Evolutionary conservation across 2,888 invertebrate genomes (phyloP).

Genomic region (Drosophila prostipennis): DNA sequence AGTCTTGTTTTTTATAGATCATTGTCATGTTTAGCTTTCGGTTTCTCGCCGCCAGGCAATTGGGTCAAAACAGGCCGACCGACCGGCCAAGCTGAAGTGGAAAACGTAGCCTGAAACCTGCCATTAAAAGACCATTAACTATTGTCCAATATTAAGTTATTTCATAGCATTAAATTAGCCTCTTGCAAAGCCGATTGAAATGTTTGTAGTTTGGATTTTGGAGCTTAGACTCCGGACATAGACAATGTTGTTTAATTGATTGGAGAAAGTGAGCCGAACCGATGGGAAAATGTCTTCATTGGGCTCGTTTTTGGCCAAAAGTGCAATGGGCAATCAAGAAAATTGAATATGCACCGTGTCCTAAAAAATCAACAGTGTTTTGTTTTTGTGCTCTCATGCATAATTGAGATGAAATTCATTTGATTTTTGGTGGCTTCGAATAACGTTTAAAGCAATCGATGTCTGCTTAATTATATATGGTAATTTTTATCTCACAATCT

Average conservation of each 20-base stretch:
- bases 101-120: slow-evolving; percentile 47
- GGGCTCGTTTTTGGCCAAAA: slow-evolving; percentile 49
- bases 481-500: slow-evolving; percentile 1
- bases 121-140: slow-evolving; percentile 73
- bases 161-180: slow-evolving; percentile 69
- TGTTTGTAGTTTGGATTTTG: slow-evolving; percentile 6
- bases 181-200: slow-evolving; percentile 58
- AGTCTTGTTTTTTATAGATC: slow-evolving; percentile 49
- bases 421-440: background rate
- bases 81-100: background rate
- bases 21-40: slow-evolving; percentile 52
- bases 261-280: slow-evolving; percentile 70
- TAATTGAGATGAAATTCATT: background rate
- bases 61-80: slow-evolving; percentile 52
- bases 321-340: slow-evolving; percentile 49
- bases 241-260: slow-evolving; percentile 72
- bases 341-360: slow-evolving; percentile 13
- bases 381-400: background rate
- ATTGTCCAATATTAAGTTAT: slow-evolving; percentile 78
- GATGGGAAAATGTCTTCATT: slow-evolving; percentile 73
- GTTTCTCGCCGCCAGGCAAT: slow-evolving; percentile 50
- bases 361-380: background rate
- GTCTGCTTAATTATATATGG: slow-evolving; percentile 3
- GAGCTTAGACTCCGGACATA: slow-evolving; percentile 1
- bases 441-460: background rate